phyloP scores from a whole-genome alignment of 2,113 vertebrate genomes.

The Taurulus bubalis region DNA sequence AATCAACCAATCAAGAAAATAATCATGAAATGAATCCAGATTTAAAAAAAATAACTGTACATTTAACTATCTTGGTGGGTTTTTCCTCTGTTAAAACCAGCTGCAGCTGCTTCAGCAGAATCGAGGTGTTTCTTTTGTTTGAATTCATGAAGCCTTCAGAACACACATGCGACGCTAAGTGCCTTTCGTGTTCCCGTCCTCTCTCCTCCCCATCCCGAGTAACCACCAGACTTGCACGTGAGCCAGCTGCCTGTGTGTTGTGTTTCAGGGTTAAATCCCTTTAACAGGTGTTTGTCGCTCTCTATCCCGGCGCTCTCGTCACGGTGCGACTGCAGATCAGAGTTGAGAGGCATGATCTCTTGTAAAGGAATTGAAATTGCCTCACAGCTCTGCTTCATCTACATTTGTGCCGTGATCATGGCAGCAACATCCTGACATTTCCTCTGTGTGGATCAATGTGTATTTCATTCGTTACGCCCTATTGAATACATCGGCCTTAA shows the following conservation, averaged over 20 bases:
- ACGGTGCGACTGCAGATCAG: neutral
- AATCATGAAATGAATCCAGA: neutral
- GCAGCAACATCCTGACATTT: neutral
- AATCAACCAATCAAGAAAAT: neutral
- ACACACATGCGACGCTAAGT: slow-evolving; percentile 51
- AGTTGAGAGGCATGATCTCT: neutral
- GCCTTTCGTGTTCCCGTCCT: slow-evolving; percentile 58
- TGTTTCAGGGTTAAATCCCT: slow-evolving; percentile 19
- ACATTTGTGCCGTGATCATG: slow-evolving; percentile 28
- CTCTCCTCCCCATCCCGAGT: neutral
- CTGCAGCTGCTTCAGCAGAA: neutral
- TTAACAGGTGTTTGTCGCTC: neutral
- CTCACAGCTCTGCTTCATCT: neutral
- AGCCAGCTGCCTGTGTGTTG: neutral
- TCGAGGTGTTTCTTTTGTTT: neutral
- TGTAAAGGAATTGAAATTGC: too few species aligned
- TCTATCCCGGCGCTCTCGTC: neutral
- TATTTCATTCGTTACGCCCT: neutral
- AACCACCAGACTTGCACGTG: neutral
- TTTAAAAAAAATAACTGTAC: neutral
- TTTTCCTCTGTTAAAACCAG: neutral
- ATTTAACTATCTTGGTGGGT: neutral
- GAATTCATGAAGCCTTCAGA: slow-evolving; percentile 50
- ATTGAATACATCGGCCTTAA: slow-evolving; percentile 60
- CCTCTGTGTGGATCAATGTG: neutral